Base-by-base conservation (phyloP, 2,888 invertebrate genomes). In the Apocheima hispidaria region DNA sequence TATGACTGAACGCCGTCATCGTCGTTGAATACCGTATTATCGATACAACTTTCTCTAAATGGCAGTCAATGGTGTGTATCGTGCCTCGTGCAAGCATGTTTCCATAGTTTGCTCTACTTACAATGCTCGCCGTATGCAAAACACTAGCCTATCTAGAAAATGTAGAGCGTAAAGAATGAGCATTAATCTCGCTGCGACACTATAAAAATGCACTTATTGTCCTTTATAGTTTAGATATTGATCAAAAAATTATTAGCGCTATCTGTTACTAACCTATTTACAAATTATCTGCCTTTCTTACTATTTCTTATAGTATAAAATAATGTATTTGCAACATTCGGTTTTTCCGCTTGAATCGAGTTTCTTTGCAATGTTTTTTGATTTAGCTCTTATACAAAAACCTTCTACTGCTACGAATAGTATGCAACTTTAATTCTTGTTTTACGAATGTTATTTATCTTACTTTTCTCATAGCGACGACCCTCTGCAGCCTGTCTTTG, bases 401-500 rank as follows among this genome's bases (percentile, higher is more conserved):
- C n/a, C n/a, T n/a, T n/a, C n/a, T n/a, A n/a, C n/a, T n/a, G n/a
- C n/a, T n/a, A n/a, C n/a, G n/a, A n/a, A 14, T 4, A 10, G 30
- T 30, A 30, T 10, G 30, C 3, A 30, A 3, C 3, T 10, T 2
- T 2, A 30, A 23, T 5, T 23, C 5, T 26, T 26, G 6, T 4
- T 26, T 26, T 1, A 26, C 4, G 12, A 4, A 9, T n/a, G 5
- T 4, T 3, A 4, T 12, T 4, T 35, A 9, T 67, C 77, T 49
- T 12, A 91, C 93, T 86, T 90, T 89, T 70, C 88, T 93, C 90
- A 82, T 90, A 71, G 84, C 87, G 68, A 87, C 93, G 76, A 93
- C 86, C 72, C 93, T 93, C 41, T 91, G 91, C 52, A 96, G 88
- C 69, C 94, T 90, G 62, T 94, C 93, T 50, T 93, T 93, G 18